A percentile compares a stretch with the other conserved stretches of the same genome.
phyloP scores from a whole-genome alignment of 2,113 vertebrate species.

The Rhodinocichla rosea region DNA sequence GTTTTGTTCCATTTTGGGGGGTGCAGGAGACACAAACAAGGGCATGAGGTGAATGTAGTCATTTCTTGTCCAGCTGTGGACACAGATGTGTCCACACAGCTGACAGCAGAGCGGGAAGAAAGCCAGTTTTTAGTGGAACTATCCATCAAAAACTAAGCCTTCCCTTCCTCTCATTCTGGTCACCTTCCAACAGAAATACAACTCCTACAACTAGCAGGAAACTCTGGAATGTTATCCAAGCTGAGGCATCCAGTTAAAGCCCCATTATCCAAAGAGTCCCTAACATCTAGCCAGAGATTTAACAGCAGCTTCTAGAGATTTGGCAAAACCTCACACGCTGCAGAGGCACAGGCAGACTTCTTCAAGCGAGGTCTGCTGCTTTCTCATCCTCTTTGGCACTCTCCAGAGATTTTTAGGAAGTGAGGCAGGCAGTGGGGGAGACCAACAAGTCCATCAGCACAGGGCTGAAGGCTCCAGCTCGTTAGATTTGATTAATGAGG shows the following conservation, averaged over 20 bases:
- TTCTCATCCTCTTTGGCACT: not conserved
- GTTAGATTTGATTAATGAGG: not conserved
- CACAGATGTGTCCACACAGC: not conserved
- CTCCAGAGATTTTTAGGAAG: not conserved
- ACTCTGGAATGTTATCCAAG: not conserved
- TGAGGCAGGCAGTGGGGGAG: not conserved
- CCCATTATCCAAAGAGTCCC: not conserved
- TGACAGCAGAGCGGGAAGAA: not conserved
- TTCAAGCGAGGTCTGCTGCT: not conserved
- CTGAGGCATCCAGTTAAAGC: constrained; percentile 32
- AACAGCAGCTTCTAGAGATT: constrained; percentile 33
- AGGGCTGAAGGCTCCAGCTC: not conserved
- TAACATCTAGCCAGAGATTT: constrained; percentile 14
- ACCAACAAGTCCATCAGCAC: fast-evolving
- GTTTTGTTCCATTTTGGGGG: not conserved
- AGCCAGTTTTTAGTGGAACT: not conserved
- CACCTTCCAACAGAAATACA: constrained; percentile 31
- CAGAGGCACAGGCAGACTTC: not conserved
- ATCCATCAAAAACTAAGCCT: not conserved
- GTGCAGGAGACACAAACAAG: not conserved
- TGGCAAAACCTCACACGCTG: not conserved
- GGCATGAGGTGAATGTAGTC: not conserved
- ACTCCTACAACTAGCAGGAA: constrained; percentile 46
- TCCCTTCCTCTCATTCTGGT: not conserved
- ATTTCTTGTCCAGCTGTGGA: not conserved